Base-by-base conservation (phyloP, 2,888 invertebrate species). In the Thumatha senex region DNA sequence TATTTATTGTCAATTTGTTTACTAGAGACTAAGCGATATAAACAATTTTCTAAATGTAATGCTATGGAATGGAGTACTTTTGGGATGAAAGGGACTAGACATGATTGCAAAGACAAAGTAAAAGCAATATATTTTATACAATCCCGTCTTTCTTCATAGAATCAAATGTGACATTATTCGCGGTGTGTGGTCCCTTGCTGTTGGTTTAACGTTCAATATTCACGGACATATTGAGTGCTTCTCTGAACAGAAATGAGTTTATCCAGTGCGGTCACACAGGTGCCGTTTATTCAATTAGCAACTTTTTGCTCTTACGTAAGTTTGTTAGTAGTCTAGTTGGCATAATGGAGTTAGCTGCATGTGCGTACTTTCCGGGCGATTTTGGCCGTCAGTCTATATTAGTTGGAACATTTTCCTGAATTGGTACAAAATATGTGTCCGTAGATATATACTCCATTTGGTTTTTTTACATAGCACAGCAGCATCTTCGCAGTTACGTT, bases 241-340 rank as follows among this genome's bases (percentile, higher is more conserved):
- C 30, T 38, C 14, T 11, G 47, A 63, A 60, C 52, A 52, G 63
- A 63, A 56, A 51, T 48, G 29, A 52, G 30, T 54, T 40, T n/a
- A 35, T 36, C 18, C 49, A 36, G 48, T n/a, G n/a, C n/a, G 56
- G 39, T 45, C 45, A 45, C 45, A 35, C 61, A 64, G 67, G 67
- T 60, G 57, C 61, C 58, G 58, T 62, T 67, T 59, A 66, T 66
- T 67, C 51, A 62, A 55, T 66, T 64, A 67, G 44, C 45, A 47
- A 64, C 56, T 64, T 67, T 24, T 54, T 36, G 48, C 31, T 34
- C 45, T 38, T 31, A 39, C 39, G 29, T 57, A 66, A 66, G 65
- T 64, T 61, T 61, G 56, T 67, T 67, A 61, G 58, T 54, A 49
- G 55, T n/a, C n/a, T 54, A 49, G 55, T 57, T 51, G 8, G n/a